Conservation (phyloP, 2,888 invertebrate genomes). For the Drosophila subquinaria region DNA sequence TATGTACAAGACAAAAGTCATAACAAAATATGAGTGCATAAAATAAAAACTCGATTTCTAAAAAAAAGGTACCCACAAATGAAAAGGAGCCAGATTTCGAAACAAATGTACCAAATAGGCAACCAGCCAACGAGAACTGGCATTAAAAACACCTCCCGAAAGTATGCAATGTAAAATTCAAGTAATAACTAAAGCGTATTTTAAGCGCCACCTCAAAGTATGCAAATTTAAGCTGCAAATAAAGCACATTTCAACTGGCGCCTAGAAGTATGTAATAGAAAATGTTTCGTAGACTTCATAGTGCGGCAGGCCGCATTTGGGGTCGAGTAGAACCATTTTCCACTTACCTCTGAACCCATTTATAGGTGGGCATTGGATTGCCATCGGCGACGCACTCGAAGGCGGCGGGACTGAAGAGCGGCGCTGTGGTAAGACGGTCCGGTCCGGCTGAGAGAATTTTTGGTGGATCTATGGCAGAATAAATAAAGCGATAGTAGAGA, state of each 20-base stretch:
- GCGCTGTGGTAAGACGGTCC: slow-evolving; percentile 92
- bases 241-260: background rate
- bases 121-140: background rate
- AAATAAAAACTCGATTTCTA: too few relatives aligned
- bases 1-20: too few relatives aligned
- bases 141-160: background rate
- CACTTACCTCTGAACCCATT: slow-evolving; percentile 91
- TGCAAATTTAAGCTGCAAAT: slow-evolving; percentile 1
- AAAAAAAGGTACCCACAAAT: too few relatives aligned
- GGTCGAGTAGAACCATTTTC: background rate
- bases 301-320: slow-evolving; percentile 16
- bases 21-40: too few relatives aligned
- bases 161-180: slow-evolving; percentile 17
- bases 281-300: background rate
- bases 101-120: too few relatives aligned
- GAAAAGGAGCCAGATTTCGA: too few relatives aligned
- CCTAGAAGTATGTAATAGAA: slow-evolving; percentile 15
- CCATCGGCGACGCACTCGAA: slow-evolving; percentile 95
- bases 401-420: slow-evolving; percentile 92
- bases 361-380: slow-evolving; percentile 93
- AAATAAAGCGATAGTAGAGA: slow-evolving; percentile 24
- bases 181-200: background rate
- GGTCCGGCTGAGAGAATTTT: slow-evolving; percentile 93
- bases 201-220: slow-evolving; percentile 2
- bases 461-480: slow-evolving; percentile 89